phyloP scores from a whole-genome alignment of 2,797 vertebrate species.

The Atherinosoma microstoma region DNA sequence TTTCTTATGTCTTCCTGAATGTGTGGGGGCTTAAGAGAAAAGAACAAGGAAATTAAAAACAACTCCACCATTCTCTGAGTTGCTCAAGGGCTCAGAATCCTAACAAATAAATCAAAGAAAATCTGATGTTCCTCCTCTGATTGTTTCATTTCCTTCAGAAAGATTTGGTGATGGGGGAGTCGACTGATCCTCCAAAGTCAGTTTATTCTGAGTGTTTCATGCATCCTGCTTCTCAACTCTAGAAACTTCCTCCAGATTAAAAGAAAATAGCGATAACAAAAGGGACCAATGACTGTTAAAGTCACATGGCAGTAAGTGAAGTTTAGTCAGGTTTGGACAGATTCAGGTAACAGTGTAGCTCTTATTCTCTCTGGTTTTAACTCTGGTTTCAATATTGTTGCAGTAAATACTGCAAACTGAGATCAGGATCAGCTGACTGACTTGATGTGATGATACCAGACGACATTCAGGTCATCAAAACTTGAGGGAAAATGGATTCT shows the following conservation, averaged over 20 bases:
- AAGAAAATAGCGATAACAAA: too few relatives aligned
- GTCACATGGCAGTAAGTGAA: too few relatives aligned
- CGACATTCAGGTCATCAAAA: too few relatives aligned
- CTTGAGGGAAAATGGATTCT: too few relatives aligned
- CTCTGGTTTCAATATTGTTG: too few relatives aligned
- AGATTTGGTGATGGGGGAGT: neutral
- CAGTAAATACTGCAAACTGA: neutral
- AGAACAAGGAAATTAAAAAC: neutral
- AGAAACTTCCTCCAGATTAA: neutral
- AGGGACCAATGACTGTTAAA: too few relatives aligned
- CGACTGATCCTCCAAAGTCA: neutral
- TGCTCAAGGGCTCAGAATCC: neutral
- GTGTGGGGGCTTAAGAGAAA: neutral
- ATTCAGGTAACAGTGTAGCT: too few relatives aligned
- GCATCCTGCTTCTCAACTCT: neutral
- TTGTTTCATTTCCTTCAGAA: neutral
- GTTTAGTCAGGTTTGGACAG: too few relatives aligned
- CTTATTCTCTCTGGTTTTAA: too few relatives aligned
- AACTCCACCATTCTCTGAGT: constrained; percentile 1
- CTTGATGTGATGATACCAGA: too few relatives aligned
- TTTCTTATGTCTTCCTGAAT: neutral
- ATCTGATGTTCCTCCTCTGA: neutral
- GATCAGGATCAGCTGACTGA: too few relatives aligned
- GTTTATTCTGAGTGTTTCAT: neutral
- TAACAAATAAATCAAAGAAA: constrained; percentile 1